phyloP scores from a whole-genome alignment of 2,113 vertebrate species.

The Hippopotamus amphibius region DNA sequence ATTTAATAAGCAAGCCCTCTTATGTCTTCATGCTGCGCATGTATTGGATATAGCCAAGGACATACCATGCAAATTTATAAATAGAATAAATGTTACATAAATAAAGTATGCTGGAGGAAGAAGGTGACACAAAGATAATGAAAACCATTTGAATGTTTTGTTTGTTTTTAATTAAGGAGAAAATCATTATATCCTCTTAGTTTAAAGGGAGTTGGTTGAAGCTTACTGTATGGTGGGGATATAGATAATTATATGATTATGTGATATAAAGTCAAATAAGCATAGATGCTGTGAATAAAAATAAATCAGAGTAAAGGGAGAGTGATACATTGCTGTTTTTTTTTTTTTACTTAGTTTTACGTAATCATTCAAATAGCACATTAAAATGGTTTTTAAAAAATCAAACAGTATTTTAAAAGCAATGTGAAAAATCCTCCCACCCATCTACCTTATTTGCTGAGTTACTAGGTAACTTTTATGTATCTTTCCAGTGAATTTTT shows the following conservation, averaged over 20 bases:
- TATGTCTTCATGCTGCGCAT: slow-evolving; percentile 21
- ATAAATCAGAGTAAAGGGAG: neutral
- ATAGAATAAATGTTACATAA: slow-evolving; percentile 63
- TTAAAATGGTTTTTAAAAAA: neutral
- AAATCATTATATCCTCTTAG: neutral
- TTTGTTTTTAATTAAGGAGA: slow-evolving; percentile 48
- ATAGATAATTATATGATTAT: neutral
- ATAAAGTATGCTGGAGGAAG: slow-evolving; percentile 33
- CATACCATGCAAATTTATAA: slow-evolving; percentile 68
- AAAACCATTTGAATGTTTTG: slow-evolving; percentile 32
- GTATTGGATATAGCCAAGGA: slow-evolving; percentile 58
- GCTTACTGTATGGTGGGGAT: neutral
- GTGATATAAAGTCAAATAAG: neutral
- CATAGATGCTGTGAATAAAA: neutral
- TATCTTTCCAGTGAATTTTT: neutral
- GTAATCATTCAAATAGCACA: neutral
- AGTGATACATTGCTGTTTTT: neutral
- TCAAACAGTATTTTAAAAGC: slow-evolving; percentile 25
- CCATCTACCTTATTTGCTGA: neutral
- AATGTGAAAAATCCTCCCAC: neutral
- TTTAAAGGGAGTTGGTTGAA: slow-evolving; percentile 13
- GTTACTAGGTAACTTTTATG: neutral
- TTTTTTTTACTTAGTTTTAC: slow-evolving; percentile 19
- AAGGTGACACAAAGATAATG: slow-evolving; percentile 6
- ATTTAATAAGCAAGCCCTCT: slow-evolving; percentile 39